These are phyloP conservation scores for Melanogrammus aeglefinus DNA, from an alignment of 2,797 vertebrate species.

Conservation along the genomic window DNA sequence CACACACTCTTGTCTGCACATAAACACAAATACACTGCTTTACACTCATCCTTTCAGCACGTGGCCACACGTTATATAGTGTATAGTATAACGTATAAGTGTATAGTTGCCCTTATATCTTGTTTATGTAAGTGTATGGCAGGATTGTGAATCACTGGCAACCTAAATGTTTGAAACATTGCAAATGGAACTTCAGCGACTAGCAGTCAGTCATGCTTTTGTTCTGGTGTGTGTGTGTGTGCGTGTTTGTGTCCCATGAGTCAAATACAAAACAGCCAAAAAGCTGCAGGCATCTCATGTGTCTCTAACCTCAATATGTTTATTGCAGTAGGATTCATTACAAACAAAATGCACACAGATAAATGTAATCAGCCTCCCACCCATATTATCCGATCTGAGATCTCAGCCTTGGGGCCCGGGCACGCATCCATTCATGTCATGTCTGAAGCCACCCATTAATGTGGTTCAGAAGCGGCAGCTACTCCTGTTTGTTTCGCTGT, in stretches of 20 bases:
- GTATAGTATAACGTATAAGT: background rate
- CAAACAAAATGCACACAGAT: constrained; percentile 25
- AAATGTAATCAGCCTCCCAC: constrained; percentile 4
- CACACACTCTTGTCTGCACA: background rate
- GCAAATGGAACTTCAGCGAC: background rate
- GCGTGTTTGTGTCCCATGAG: background rate
- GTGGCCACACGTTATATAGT: background rate
- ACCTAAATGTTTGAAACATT: background rate
- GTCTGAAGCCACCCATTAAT: constrained; percentile 25
- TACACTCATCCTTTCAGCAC: background rate
- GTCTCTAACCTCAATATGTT: constrained; percentile 24
- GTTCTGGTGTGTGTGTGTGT: background rate
- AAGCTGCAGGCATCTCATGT: constrained; percentile 46
- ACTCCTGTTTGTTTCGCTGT: background rate
- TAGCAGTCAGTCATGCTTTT: background rate
- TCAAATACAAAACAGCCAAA: background rate
- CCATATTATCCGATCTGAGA: constrained; percentile 1
- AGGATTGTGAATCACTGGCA: background rate
- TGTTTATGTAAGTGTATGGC: background rate
- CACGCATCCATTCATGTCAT: constrained; percentile 16
- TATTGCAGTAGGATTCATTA: constrained; percentile 19
- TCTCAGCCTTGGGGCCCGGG: constrained; percentile 10
- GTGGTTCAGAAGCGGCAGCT: background rate
- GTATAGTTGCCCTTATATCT: background rate
- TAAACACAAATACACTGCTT: background rate